These are phyloP conservation scores for Casuarius casuarius DNA, from an alignment of 2,113 vertebrate species.

Conservation along the genomic window DNA sequence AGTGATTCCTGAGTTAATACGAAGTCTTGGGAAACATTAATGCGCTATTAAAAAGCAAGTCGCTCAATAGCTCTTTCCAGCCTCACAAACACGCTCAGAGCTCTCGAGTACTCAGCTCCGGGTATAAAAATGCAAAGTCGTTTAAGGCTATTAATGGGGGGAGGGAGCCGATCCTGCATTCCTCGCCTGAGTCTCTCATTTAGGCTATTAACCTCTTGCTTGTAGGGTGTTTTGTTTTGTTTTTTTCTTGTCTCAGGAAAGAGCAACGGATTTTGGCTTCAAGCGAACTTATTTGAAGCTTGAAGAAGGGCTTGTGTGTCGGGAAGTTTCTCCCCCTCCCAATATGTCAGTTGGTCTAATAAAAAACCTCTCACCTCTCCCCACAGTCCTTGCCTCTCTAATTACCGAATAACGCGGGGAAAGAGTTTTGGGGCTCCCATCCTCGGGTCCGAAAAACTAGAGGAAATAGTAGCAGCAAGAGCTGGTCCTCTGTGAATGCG, in stretches of 20 bases:
- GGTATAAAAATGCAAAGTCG: constrained; percentile 55
- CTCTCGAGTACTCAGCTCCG: background rate
- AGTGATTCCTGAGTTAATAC: constrained; percentile 58
- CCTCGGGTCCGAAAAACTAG: background rate
- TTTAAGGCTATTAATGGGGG: constrained; percentile 45
- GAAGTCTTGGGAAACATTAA: constrained; percentile 58
- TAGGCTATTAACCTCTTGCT: constrained; percentile 33
- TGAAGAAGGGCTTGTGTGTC: constrained; percentile 41
- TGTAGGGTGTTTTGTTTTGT: background rate
- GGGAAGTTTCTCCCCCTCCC: background rate
- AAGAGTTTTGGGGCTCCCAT: constrained; percentile 17
- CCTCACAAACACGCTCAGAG: constrained; percentile 62
- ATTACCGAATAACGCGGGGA: background rate
- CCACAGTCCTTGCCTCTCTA: background rate
- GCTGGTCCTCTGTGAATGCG: no score
- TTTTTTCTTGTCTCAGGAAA: background rate
- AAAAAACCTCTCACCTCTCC: background rate
- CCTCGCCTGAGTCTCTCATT: background rate
- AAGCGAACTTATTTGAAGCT: background rate
- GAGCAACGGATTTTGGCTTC: constrained; percentile 7
- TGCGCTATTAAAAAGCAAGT: constrained; percentile 31
- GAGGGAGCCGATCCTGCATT: constrained; percentile 38
- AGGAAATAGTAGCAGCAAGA: background rate
- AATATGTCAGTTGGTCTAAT: background rate
- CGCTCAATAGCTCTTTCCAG: constrained; percentile 69